Evolutionary conservation across 2,888 invertebrate genomes (phyloP), one percentile per base, ranked within the genome.

Genomic region (Macrosiphum euphorbiae): DNA sequence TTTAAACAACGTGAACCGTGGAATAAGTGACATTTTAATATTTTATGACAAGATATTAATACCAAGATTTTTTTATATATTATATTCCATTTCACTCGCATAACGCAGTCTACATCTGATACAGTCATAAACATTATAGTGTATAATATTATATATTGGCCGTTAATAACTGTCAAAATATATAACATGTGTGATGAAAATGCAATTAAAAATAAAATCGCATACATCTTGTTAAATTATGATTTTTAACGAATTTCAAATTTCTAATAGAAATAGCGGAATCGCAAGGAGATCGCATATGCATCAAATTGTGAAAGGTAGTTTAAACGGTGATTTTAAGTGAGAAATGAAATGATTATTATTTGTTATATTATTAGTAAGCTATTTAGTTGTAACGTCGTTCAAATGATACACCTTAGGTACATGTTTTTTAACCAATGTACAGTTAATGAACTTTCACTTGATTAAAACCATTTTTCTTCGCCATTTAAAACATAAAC

Each of bases 371-470:
- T 24, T 16, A 24, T 24, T 16, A 41, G 44, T 85, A n/a, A n/a
- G n/a, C n/a, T 85, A 85, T 44, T 78, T 85, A 85, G 24, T 26
- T 11, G 44, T 44, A 67, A 61, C n/a, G n/a, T 67, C 44, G 44
- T 90, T 47, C 3, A 47, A 90, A 61, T n/a, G 24, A 90, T n/a
- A 47, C n/a, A n/a, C 50, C 8, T 35, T 20, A 35, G 16, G 3
- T 35, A 35, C 28, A 20, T 35, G 41, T 41, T 41, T 41, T 58
- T 89, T 89, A 3, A 28, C 47, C 58, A 89, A 89, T 58, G 58
- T 44, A 24, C 61, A 47, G 28, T 89, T 61, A 89, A n/a, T 61
- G 61, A 90, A 90, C 89, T 61, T 90, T 90, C 61, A 61, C 61
- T 47, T n/a, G 28, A 89, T 47, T 67, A 47, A 90, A 90, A 67